Percentiles rank a stretch among this genome's conserved stretches.
These are phyloP conservation scores for Melikaiella ostensackeni DNA, from an alignment of 2,888 invertebrate species.

Conservation along the genomic window DNA sequence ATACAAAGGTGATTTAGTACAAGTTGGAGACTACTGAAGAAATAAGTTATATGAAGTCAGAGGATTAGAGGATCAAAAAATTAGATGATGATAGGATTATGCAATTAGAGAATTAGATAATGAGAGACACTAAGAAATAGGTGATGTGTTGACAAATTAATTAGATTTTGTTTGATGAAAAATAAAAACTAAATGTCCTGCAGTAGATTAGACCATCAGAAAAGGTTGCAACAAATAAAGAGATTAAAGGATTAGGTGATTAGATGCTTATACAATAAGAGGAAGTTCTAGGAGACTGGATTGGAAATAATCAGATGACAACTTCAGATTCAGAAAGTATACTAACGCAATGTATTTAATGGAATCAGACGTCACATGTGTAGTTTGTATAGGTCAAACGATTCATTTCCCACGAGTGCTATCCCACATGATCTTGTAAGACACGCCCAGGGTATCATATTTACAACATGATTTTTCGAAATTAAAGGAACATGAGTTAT, in stretches of 20 bases:
- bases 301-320: background rate
- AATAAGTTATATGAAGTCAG: background rate
- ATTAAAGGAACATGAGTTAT: constrained; percentile 17
- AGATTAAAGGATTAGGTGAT: no score
- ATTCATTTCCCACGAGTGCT: constrained; percentile 39
- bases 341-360: constrained; percentile 27
- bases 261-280: no score
- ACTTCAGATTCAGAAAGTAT: constrained; percentile 14
- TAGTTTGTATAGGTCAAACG: constrained; percentile 38
- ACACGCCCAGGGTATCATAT: constrained; percentile 37
- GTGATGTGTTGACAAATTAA: background rate
- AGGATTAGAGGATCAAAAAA: background rate
- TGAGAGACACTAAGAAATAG: background rate
- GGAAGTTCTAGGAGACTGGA: no score
- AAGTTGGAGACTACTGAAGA: background rate
- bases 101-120: background rate
- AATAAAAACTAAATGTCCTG: no score
- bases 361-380: constrained; percentile 29
- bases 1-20: background rate
- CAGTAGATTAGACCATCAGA: no score
- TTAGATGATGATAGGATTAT: background rate
- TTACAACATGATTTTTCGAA: constrained; percentile 30
- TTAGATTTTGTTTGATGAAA: no score
- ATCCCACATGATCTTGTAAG: constrained; percentile 32
- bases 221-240: no score